These are phyloP conservation scores for Tenthredo scrophulariae DNA, from an alignment of 2,888 invertebrate species.

Conservation along the genomic window DNA sequence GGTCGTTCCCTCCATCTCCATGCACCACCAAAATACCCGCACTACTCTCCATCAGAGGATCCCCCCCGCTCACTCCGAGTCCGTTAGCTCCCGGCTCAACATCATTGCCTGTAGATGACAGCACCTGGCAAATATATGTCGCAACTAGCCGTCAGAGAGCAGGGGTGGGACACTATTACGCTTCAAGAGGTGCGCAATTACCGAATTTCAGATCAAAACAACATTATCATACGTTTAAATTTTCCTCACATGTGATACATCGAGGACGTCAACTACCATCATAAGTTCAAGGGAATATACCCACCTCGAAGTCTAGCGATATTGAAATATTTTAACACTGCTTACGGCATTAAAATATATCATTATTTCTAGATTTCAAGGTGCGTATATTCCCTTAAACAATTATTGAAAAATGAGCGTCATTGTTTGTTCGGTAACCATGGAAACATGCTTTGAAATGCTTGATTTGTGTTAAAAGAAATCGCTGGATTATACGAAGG, in stretches of 20 bases:
- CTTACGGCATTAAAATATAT: too few species aligned
- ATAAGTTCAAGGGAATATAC: neutral
- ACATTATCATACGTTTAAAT: neutral
- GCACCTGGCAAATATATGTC: slow-evolving; percentile 80
- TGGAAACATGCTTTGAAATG: slow-evolving; percentile 4
- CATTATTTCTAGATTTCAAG: too few species aligned
- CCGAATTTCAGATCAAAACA: slow-evolving; percentile 49
- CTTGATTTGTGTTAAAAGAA: neutral
- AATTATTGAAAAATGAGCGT: neutral
- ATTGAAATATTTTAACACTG: too few species aligned
- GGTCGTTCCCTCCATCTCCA: slow-evolving; percentile 64
- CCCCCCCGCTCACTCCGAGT: slow-evolving; percentile 78
- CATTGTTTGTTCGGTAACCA: slow-evolving; percentile 26
- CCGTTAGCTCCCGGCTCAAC: slow-evolving; percentile 79
- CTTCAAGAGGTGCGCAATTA: slow-evolving; percentile 73
- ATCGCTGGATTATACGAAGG: neutral
- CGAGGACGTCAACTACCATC: neutral
- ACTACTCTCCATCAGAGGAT: slow-evolving; percentile 60
- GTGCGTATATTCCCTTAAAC: too few species aligned
- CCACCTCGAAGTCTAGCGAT: too few species aligned
- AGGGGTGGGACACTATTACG: slow-evolving; percentile 77
- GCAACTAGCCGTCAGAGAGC: slow-evolving; percentile 78
- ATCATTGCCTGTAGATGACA: slow-evolving; percentile 80
- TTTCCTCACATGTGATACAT: neutral
- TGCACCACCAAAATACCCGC: slow-evolving; percentile 45